Conservation (phyloP, 2,888 invertebrate genomes). For the Microctonus hyperodae region DNA sequence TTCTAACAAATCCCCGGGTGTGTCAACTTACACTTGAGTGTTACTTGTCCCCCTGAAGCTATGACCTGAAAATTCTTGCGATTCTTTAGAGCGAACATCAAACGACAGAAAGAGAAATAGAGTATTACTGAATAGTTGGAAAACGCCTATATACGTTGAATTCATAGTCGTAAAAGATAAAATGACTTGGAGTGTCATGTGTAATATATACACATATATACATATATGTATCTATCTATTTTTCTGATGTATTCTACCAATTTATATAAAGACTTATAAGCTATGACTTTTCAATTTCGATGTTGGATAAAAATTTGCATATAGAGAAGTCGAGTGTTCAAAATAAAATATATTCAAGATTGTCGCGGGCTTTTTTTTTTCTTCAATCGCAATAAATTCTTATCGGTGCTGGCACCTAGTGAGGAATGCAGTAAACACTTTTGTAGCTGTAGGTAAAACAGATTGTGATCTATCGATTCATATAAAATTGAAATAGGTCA, state of each 20-base stretch:
- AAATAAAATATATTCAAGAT: background rate
- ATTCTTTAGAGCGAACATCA: slow-evolving; percentile 46
- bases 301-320: background rate
- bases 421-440: background rate
- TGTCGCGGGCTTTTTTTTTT: background rate
- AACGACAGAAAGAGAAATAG: slow-evolving; percentile 30
- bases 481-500: too few relatives aligned
- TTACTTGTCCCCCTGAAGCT: slow-evolving; percentile 32
- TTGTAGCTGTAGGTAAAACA: background rate
- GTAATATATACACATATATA: background rate
- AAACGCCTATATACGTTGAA: background rate
- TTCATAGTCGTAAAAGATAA: slow-evolving; percentile 4
- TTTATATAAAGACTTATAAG: background rate
- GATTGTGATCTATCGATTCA: background rate
- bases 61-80: slow-evolving; percentile 51
- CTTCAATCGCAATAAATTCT: background rate
- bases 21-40: slow-evolving; percentile 28
- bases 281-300: background rate
- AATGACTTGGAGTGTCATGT: background rate
- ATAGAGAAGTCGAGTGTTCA: background rate
- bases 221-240: background rate
- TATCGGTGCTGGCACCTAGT: slow-evolving; percentile 7
- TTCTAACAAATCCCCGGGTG: slow-evolving; percentile 5
- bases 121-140: slow-evolving; percentile 8
- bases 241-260: background rate